Conservation (phyloP, 2,113 vertebrate genomes). For the Onychostruthus taczanowskii region DNA sequence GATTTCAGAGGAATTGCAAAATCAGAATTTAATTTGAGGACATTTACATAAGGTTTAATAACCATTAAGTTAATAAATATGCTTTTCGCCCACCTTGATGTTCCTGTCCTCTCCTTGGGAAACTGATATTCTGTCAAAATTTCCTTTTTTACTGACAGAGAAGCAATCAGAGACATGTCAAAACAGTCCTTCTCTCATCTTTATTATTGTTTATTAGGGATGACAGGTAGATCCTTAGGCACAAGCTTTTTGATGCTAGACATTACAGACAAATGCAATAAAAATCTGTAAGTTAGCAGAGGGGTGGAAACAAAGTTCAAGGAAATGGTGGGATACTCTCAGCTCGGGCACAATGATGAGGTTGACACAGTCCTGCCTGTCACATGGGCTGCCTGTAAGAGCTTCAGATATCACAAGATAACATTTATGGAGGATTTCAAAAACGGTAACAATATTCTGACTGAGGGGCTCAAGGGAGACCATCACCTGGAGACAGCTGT, state of each 20-base stretch:
- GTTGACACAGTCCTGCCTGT: rapidly evolving
- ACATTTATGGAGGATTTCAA: background rate
- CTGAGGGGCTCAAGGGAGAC: background rate
- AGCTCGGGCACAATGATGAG: background rate
- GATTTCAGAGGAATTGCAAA: background rate
- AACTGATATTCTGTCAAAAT: background rate
- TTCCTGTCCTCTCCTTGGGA: background rate
- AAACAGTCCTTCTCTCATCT: background rate
- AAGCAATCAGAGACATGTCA: background rate
- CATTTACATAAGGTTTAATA: background rate
- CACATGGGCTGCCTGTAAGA: background rate
- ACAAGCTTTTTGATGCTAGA: background rate
- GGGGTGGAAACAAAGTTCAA: background rate
- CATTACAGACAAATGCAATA: background rate
- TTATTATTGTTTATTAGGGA: background rate
- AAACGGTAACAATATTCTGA: background rate
- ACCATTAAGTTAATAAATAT: background rate
- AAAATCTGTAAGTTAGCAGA: background rate
- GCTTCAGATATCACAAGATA: background rate
- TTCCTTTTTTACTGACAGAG: background rate
- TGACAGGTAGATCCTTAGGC: background rate
- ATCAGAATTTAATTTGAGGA: background rate
- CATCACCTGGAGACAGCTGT: background rate
- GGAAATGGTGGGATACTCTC: background rate
- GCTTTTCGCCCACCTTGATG: background rate